phyloP scores from a whole-genome alignment of 2,113 vertebrate species.

The Carassius carassius region DNA sequence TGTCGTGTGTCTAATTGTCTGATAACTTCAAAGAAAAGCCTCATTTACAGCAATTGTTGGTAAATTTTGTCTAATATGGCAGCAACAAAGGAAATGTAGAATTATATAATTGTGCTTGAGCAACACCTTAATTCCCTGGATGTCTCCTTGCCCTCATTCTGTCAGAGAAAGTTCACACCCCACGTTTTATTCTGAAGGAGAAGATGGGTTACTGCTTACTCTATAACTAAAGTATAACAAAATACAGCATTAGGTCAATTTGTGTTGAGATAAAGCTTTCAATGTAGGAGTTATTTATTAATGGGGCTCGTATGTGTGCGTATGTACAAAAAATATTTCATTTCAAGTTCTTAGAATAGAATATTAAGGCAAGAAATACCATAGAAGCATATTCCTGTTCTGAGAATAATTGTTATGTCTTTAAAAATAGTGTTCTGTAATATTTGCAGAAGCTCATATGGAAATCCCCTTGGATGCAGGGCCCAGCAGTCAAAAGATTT shows the following conservation, averaged over 20 bases:
- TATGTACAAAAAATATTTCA: too few relatives aligned
- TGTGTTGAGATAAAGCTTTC: not conserved
- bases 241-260: constrained; percentile 44
- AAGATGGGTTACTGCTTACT: constrained; percentile 46
- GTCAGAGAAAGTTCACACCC: constrained; percentile 59
- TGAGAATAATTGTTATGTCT: constrained; percentile 3
- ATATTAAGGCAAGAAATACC: constrained; percentile 9
- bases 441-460: constrained; percentile 39
- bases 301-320: not conserved
- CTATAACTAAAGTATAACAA: constrained; percentile 42
- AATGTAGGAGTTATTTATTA: not conserved
- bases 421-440: constrained; percentile 5
- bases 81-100: constrained; percentile 57
- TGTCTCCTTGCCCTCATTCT: constrained; percentile 63
- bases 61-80: constrained; percentile 53
- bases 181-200: constrained; percentile 48
- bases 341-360: constrained; percentile 12
- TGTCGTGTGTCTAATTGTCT: constrained; percentile 40
- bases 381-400: constrained; percentile 15
- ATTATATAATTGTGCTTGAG: constrained; percentile 64
- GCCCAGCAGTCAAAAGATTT: constrained; percentile 29
- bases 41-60: constrained; percentile 43
- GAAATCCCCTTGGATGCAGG: constrained; percentile 10
- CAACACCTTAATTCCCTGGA: constrained; percentile 59
- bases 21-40: constrained; percentile 45